phyloP scores from a whole-genome alignment of 2,113 vertebrate genomes.

The Halcyon malimbica region DNA sequence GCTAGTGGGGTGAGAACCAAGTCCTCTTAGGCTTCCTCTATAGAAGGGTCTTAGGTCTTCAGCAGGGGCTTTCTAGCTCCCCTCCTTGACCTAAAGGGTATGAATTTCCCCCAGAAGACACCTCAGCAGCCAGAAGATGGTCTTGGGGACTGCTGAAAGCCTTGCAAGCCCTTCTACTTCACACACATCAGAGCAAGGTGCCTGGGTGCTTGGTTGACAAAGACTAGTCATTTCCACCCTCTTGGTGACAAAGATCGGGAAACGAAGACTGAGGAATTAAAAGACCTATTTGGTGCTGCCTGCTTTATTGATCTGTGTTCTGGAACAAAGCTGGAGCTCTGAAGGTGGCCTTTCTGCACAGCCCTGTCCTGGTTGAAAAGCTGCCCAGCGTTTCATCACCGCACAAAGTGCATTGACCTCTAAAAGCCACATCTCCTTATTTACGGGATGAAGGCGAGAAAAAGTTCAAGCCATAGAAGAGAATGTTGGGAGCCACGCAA shows the following conservation, averaged over 20 bases:
- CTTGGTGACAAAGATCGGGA: background rate
- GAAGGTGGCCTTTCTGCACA: background rate
- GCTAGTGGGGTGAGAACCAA: accelerated
- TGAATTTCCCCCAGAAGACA: background rate
- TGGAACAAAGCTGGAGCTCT: background rate
- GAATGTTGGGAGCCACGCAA: accelerated
- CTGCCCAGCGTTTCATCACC: background rate
- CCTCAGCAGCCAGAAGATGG: background rate
- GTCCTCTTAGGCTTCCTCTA: background rate
- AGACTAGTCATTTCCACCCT: background rate
- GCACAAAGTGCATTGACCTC: background rate
- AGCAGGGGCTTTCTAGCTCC: background rate
- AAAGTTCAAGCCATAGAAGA: background rate
- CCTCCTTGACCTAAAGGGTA: background rate
- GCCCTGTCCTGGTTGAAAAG: background rate
- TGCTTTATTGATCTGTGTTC: accelerated
- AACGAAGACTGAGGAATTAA: background rate
- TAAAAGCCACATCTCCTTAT: background rate
- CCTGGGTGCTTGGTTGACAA: background rate
- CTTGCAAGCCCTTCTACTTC: background rate
- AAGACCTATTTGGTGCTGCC: background rate
- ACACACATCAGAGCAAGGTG: background rate
- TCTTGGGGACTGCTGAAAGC: background rate
- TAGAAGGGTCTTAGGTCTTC: background rate
- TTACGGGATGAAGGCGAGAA: background rate